Conservation (phyloP, 2,113 vertebrate species). For the Anseranas semipalmata region DNA sequence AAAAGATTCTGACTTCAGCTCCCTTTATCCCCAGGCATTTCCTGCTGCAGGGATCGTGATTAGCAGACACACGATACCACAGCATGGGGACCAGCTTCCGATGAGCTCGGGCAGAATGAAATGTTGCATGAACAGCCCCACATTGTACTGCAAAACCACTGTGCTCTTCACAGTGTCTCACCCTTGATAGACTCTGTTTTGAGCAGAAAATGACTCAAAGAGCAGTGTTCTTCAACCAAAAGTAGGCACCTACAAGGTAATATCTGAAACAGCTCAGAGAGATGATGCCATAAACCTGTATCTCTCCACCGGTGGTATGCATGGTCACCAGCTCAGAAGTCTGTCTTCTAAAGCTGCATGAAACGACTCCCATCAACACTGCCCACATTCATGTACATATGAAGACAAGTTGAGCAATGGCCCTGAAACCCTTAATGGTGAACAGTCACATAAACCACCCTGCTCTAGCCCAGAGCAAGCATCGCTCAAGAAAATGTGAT, state of each 20-base stretch:
- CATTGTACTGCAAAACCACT: neutral
- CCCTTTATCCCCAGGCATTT: slow-evolving; percentile 41
- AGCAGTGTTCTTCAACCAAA: neutral
- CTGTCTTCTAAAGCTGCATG: neutral
- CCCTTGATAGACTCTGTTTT: neutral
- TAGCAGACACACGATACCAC: neutral
- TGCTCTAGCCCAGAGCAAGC: neutral
- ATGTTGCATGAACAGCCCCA: accelerated
- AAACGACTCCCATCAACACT: neutral
- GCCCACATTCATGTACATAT: neutral
- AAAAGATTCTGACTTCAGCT: slow-evolving; percentile 50
- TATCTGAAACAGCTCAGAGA: neutral
- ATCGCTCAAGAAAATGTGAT: accelerated
- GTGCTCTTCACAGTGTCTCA: neutral
- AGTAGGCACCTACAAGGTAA: neutral
- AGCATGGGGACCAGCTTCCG: neutral
- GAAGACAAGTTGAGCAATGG: neutral
- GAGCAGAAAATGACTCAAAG: neutral
- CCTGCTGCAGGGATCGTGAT: slow-evolving; percentile 24
- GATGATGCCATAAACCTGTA: neutral
- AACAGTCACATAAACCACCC: neutral
- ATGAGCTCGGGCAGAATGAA: neutral
- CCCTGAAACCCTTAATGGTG: neutral
- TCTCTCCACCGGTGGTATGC: neutral
- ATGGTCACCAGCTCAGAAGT: neutral